Percentiles rank a stretch among this genome's conserved stretches.
Conservation (phyloP, 1,140 invertebrate species). For the Hylaeus anthracinus region DNA sequence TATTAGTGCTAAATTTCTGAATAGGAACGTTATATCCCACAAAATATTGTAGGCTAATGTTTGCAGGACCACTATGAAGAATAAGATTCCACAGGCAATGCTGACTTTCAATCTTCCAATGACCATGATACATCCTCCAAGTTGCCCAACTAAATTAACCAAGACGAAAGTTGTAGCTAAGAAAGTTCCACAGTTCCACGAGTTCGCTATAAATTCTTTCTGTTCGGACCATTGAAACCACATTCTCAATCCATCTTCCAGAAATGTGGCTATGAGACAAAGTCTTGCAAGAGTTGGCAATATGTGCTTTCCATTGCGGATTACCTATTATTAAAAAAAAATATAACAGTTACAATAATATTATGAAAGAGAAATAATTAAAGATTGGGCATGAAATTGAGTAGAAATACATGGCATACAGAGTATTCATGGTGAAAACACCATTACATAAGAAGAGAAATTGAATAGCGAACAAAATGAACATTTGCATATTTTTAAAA, state of each 20-base stretch:
- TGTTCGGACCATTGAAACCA: constrained; percentile 99
- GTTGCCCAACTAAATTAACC: constrained; percentile 96
- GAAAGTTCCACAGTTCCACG: constrained; percentile 98
- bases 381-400: constrained; percentile 67
- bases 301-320: constrained; percentile 95
- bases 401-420: constrained; percentile 19
- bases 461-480: neutral
- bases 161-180: constrained; percentile 95
- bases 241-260: constrained; percentile 99
- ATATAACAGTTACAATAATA: constrained; percentile 10
- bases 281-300: constrained; percentile 97
- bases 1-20: constrained; percentile 96
- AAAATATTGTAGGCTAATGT: constrained; percentile 98
- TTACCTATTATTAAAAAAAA: constrained; percentile 85
- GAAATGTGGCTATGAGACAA: constrained; percentile 99
- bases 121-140: constrained; percentile 98
- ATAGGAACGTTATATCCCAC: constrained; percentile 98
- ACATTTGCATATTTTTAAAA: neutral
- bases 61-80: constrained; percentile 97
- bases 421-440: neutral
- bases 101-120: constrained; percentile 95
- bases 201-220: constrained; percentile 98
- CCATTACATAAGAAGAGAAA: constrained; percentile 10
- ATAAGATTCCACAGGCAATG: constrained; percentile 96
- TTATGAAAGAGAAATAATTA: neutral